Evolutionary conservation across 2,113 vertebrate genomes (phyloP), one percentile per base, ranked within the genome.

Genomic region (Prionailurus bengalensis): DNA sequence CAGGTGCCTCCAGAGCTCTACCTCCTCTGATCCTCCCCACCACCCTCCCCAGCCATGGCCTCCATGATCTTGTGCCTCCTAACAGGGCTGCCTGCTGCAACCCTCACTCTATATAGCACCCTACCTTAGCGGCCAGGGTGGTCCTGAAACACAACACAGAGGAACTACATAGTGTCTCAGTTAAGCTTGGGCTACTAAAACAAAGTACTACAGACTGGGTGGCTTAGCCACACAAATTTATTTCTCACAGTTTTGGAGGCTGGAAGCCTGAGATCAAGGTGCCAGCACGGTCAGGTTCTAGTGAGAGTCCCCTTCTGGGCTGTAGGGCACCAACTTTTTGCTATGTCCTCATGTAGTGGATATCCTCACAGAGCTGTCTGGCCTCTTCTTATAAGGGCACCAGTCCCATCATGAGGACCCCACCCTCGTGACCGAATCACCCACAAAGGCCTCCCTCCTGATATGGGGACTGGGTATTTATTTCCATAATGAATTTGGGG

Each of bases 41-140:
- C 36, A 36, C 8, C 16, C 19, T 5, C 1, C 71, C 53, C n/a
- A 23, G 42, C n/a, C 36, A 21, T 1, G 0, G 55, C 53, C 11
- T 33, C 45, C 51, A 8, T 16, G 45, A 2, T 14, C 79, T 7
- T 11, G 1, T 12, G 42, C 11, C 11, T 53, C 80, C 11, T 27
- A 3, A 63, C 48, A 55, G 61, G 5, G 14, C 33, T 21, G 33
- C 70, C 70, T 39, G 58, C 58, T 55, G 31, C 23, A 1, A 15
- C 23, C 85, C 5, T 31, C 29, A 48, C 12, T 70, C 6, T 21
- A 3, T 0, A 19, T 10, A 27, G 16, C 58, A 65, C 39, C 45
- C 33, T 8, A 31, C 42, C 10, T 73, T 3, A 31, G 15, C 5
- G 0, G 9, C 36, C 2, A 12, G 10, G 3, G 16, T 73, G 10